Evolutionary conservation across 2,113 vertebrate genomes (phyloP).

Genomic region (Zosterops pallidus): DNA sequence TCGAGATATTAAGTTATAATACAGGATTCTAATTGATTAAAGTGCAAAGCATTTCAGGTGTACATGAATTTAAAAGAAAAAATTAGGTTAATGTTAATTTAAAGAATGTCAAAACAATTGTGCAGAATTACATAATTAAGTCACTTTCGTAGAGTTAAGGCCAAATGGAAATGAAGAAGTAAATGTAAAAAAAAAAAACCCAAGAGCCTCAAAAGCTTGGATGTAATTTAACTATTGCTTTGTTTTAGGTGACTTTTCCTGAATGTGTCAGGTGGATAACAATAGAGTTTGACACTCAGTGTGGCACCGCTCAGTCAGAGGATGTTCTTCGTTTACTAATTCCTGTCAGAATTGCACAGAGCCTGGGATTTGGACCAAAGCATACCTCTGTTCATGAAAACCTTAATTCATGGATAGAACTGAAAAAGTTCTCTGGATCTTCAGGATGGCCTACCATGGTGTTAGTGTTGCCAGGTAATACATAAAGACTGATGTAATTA

Average conservation of each 20-base stretch:
- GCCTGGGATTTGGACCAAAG: constrained; percentile 87
- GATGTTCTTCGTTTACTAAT: constrained; percentile 94
- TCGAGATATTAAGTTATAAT: neutral
- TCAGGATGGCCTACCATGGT: constrained; percentile 94
- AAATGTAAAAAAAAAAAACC: neutral
- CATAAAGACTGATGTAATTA: neutral
- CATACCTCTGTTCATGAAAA: constrained; percentile 86
- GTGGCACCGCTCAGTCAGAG: constrained; percentile 95
- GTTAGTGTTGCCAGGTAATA: constrained; percentile 90
- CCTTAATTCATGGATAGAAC: constrained; percentile 96
- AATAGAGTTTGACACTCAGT: constrained; percentile 94
- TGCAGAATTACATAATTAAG: neutral
- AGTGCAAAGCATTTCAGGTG: neutral
- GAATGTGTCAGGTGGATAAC: constrained; percentile 97
- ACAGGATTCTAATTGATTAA: neutral
- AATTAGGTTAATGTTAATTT: neutral
- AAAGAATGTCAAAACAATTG: neutral
- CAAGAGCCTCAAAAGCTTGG: neutral
- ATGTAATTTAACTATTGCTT: neutral
- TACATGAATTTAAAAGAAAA: neutral
- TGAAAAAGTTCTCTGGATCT: constrained; percentile 95
- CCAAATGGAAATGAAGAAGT: neutral
- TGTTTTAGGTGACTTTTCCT: constrained; percentile 90
- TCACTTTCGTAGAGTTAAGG: neutral
- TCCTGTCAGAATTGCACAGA: constrained; percentile 86